Conservation (phyloP, 1,140 invertebrate genomes). For the Eueides isabella region DNA sequence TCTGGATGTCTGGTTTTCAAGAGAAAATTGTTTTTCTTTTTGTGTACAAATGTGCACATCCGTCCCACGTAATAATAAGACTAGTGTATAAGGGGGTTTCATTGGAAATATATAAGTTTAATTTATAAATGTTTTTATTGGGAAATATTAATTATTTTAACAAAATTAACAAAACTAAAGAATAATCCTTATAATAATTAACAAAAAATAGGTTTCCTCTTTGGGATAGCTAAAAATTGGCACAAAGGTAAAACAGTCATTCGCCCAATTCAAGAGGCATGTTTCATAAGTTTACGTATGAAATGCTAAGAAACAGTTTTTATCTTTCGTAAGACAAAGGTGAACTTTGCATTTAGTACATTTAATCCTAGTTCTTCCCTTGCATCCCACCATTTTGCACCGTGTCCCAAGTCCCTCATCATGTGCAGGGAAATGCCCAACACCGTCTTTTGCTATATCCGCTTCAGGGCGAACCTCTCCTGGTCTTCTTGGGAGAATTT, state of each 20-base stretch:
- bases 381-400: conserved; percentile 37
- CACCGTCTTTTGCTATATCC: conserved; percentile 42
- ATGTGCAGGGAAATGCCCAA: conserved; percentile 47
- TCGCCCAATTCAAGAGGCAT: conserved; percentile 24
- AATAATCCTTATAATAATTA: background rate
- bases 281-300: conserved; percentile 37
- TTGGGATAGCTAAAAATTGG: conserved; percentile 18
- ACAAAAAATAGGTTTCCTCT: background rate
- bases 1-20: background rate
- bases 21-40: conserved; percentile 6
- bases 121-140: conserved; percentile 1
- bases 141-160: too few species aligned
- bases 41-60: conserved; percentile 36
- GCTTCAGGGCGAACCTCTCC: conserved; percentile 45
- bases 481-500: conserved; percentile 38
- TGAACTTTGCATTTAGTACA: conserved; percentile 25
- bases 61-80: conserved; percentile 24
- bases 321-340: conserved; percentile 43
- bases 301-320: conserved; percentile 49
- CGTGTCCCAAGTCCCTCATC: conserved; percentile 41
- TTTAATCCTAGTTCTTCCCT: conserved; percentile 33
- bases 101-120: conserved; percentile 4
- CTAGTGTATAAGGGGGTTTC: conserved; percentile 16
- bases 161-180: conserved; percentile 8
- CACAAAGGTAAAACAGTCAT: conserved; percentile 37